These are phyloP conservation scores for Mystacides longicornis DNA, from an alignment of 2,888 invertebrate species.

Conservation along the genomic window DNA sequence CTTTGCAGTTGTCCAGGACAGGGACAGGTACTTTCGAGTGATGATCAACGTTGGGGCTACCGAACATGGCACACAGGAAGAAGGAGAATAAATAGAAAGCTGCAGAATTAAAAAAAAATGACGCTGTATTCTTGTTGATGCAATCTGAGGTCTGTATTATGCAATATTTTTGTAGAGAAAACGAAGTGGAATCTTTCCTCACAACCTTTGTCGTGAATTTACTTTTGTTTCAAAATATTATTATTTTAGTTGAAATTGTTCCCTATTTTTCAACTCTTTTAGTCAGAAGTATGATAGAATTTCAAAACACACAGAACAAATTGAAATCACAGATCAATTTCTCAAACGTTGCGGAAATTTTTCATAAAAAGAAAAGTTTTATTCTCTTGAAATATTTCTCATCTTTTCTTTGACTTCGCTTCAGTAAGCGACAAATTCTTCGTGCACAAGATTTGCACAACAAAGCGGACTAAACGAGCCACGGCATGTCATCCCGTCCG, in stretches of 20 bases:
- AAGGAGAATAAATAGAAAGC: no score
- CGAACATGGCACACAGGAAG: no score
- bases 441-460: slow-evolving; percentile 1
- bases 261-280: background rate
- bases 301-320: no score
- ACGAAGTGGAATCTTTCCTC: no score
- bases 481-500: background rate
- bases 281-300: background rate
- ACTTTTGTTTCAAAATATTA: background rate
- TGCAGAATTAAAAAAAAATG: no score
- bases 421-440: background rate
- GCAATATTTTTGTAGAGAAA: no score
- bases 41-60: no score
- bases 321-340: no score
- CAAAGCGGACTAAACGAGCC: background rate
- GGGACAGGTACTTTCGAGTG: no score
- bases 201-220: background rate
- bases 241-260: background rate
- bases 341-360: background rate
- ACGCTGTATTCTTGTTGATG: no score
- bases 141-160: no score
- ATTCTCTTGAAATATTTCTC: background rate
- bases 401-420: background rate
- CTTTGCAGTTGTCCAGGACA: no score
- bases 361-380: background rate